A percentile compares a stretch with the other conserved stretches of the same genome.
These are phyloP conservation scores for Ataeniobius toweri DNA, from an alignment of 2,797 vertebrate genomes.

Conservation along the genomic window DNA sequence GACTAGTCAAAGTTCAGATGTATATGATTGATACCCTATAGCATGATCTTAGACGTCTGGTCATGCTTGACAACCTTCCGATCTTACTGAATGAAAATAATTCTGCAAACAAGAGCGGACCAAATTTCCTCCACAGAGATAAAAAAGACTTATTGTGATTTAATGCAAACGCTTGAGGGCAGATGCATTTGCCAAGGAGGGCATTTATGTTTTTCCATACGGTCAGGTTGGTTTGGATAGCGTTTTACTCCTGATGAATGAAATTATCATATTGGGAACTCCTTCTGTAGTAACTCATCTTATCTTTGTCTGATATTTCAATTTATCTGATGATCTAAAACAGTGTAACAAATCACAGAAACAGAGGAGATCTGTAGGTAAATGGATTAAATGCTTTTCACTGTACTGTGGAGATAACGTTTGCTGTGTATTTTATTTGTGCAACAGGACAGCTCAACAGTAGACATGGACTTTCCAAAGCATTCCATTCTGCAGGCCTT, in stretches of 20 bases:
- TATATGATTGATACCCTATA: background rate
- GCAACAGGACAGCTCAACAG: conserved; percentile 42
- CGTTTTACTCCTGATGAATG: background rate
- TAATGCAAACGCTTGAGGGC: background rate
- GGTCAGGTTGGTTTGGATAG: background rate
- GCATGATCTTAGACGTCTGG: background rate
- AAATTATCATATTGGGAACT: background rate
- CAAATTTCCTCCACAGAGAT: background rate
- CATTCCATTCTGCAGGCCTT: conserved; percentile 72
- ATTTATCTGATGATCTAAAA: background rate
- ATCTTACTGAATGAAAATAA: background rate
- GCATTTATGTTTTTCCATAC: background rate
- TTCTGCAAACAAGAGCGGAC: too few species aligned
- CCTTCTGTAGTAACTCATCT: background rate
- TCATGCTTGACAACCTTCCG: background rate
- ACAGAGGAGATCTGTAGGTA: background rate
- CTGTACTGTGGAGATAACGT: background rate
- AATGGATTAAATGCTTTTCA: background rate
- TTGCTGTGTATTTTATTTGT: conserved; percentile 25
- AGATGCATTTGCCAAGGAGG: background rate
- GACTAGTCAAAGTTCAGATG: background rate
- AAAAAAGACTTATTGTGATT: background rate
- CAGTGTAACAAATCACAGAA: background rate
- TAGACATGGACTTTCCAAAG: conserved; percentile 63
- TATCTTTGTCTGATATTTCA: background rate